Evolutionary conservation across 2,888 invertebrate species (phyloP), one percentile per base, ranked within the genome.

Genomic region (Dermolepida albohirtum): DNA sequence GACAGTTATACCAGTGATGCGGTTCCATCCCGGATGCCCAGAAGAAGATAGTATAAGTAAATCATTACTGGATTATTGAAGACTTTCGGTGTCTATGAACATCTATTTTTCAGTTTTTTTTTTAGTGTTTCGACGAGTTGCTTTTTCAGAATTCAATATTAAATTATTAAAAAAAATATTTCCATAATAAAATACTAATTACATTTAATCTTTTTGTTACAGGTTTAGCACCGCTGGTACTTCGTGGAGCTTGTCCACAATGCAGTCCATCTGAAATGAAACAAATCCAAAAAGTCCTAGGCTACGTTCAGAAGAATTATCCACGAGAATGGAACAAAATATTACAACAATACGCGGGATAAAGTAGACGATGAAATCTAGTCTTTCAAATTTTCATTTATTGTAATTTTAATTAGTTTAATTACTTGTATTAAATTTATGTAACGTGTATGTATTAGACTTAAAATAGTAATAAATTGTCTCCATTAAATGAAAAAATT

Each of bases 251-350:
- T 16, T 92, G 92, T 77, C 90, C 90, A 0, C 90, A 91, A 74
- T 92, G 92, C 78, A 84, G 86, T 2, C 87, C 89, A 2, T 87
- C 88, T 76, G 92, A 92, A 80, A 88, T 87, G 59, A 86, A 87
- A 73, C 92, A 92, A 83, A 91, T 92, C 75, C 90, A 91, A 79
- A 89, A 89, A 79, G 92, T 92, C 34, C 85, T 92, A 10, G 87
- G 90, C 14, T 90, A 91, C 82, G 89, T 92, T 64, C 92, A 92
- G 78, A 85, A 90, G 74, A 89, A 90, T 81, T 92, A 88, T 78
- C 93, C 93, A 5, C 90, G 90, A 76, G 92, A 92, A 80, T 93
- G 92, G 92, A 86, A 88, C 64, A 91, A 89, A 83, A 87, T 92
- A 73, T 85, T 92, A 16, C 89, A 89, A 78, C 89, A 90, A 75